Evolutionary conservation across 2,888 invertebrate genomes (phyloP).

Genomic region (Rhyacophila evoluta): DNA sequence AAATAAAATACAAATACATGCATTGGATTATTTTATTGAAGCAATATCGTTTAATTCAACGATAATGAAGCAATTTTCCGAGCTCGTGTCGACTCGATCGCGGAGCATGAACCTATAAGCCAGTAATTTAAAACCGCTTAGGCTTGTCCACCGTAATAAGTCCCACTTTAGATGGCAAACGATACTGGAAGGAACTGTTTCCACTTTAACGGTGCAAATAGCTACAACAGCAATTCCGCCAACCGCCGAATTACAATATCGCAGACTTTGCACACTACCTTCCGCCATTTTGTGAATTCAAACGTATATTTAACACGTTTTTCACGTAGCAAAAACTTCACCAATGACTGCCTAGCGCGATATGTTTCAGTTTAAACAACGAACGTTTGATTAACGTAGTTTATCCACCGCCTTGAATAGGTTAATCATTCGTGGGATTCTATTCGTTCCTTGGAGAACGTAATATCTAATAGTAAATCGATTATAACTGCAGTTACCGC

Average conservation of each 20-base stretch:
- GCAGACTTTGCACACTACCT: slow-evolving; percentile 3
- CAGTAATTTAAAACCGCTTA: slow-evolving; percentile 40
- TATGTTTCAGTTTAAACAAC: neutral
- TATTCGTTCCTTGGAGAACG: neutral
- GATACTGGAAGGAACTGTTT: slow-evolving; percentile 30
- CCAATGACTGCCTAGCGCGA: neutral
- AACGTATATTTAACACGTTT: neutral
- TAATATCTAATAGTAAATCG: neutral
- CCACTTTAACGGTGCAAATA: slow-evolving; percentile 34
- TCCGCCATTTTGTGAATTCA: neutral
- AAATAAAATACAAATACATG: no score
- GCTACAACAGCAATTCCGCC: slow-evolving; percentile 26
- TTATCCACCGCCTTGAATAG: neutral
- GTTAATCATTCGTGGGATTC: neutral
- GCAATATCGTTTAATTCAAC: slow-evolving; percentile 19
- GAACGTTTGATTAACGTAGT: neutral
- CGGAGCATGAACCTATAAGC: slow-evolving; percentile 28
- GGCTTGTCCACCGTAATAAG: slow-evolving; percentile 33
- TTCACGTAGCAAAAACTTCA: neutral
- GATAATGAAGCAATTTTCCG: slow-evolving; percentile 23
- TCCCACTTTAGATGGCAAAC: slow-evolving; percentile 30
- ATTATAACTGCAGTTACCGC: neutral
- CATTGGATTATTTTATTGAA: no score
- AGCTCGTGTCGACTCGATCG: slow-evolving; percentile 31
- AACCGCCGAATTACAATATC: slow-evolving; percentile 32